phyloP scores from a whole-genome alignment of 2,797 vertebrate species.

The Adelosebastes latens region DNA sequence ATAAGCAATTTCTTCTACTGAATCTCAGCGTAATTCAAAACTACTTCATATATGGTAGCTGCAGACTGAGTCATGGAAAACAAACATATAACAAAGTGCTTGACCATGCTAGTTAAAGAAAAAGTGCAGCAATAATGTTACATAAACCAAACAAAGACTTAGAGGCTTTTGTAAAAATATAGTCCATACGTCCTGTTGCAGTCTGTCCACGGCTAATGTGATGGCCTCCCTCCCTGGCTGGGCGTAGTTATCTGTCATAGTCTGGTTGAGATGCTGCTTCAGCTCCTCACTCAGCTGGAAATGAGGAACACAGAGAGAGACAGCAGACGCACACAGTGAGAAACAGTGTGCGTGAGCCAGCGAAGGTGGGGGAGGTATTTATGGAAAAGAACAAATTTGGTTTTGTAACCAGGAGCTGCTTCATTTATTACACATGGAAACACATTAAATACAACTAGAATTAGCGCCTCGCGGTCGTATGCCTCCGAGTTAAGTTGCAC shows the following conservation, averaged over 20 bases:
- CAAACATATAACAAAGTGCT: background rate
- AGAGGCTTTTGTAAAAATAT: background rate
- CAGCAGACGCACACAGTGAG: background rate
- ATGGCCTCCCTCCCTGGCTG: slow-evolving; percentile 81
- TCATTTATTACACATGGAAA: background rate
- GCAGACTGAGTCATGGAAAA: slow-evolving; percentile 1
- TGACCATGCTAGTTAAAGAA: background rate
- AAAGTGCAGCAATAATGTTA: background rate
- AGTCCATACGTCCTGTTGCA: slow-evolving; percentile 88
- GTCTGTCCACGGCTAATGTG: slow-evolving; percentile 85
- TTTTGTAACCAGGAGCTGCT: slow-evolving; percentile 2
- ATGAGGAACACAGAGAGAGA: slow-evolving; percentile 5
- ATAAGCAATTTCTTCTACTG: background rate
- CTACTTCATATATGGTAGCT: background rate
- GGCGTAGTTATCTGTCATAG: slow-evolving; percentile 85
- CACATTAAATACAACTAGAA: background rate
- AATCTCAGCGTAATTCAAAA: slow-evolving; percentile 1
- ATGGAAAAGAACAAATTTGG: background rate
- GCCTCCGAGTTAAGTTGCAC: background rate
- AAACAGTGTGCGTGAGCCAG: background rate
- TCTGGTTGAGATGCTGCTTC: slow-evolving; percentile 86
- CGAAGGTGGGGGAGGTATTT: background rate
- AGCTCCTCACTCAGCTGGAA: slow-evolving; percentile 88
- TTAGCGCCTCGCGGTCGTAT: background rate
- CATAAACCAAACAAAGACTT: slow-evolving; percentile 7